A percentile compares a stretch with the other conserved stretches of the same genome.
phyloP scores from a whole-genome alignment of 2,888 invertebrate species.

The Sympetrum striolatum region DNA sequence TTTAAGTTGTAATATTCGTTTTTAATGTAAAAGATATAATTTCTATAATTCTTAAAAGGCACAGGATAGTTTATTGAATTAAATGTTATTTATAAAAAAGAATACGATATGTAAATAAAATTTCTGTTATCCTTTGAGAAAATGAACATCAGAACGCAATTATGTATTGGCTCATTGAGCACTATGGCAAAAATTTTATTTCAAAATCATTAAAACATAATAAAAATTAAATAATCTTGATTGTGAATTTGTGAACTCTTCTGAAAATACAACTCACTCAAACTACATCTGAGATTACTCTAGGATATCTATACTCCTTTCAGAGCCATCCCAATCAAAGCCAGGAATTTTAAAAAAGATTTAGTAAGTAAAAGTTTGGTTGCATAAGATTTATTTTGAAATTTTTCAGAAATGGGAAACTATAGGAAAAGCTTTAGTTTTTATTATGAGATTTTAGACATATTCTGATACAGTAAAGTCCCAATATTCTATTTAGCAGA shows the following conservation, averaged over 20 bases:
- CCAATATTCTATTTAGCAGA: too few species aligned
- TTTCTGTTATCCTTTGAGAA: too few species aligned
- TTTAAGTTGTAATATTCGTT: too few species aligned
- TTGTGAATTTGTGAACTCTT: background rate
- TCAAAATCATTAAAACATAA: background rate
- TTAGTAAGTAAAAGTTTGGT: constrained; percentile 23
- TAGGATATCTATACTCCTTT: constrained; percentile 17
- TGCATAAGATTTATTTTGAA: background rate
- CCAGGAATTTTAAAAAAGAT: constrained; percentile 27
- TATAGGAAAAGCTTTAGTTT: background rate
- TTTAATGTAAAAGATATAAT: too few species aligned
- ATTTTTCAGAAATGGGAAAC: background rate
- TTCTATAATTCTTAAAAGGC: too few species aligned
- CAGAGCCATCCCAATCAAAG: constrained; percentile 8
- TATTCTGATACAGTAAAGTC: too few species aligned
- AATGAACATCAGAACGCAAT: too few species aligned
- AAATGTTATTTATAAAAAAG: too few species aligned
- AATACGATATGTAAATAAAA: too few species aligned
- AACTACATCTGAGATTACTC: background rate
- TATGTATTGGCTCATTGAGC: too few species aligned
- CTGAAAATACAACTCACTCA: too few species aligned
- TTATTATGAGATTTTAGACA: background rate
- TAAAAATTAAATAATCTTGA: background rate
- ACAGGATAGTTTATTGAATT: too few species aligned
- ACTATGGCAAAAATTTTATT: background rate